Percentiles rank a stretch among this genome's conserved stretches.
Evolutionary conservation across 2,888 invertebrate species (phyloP).

Genomic region (Melinaea marsaeus): DNA sequence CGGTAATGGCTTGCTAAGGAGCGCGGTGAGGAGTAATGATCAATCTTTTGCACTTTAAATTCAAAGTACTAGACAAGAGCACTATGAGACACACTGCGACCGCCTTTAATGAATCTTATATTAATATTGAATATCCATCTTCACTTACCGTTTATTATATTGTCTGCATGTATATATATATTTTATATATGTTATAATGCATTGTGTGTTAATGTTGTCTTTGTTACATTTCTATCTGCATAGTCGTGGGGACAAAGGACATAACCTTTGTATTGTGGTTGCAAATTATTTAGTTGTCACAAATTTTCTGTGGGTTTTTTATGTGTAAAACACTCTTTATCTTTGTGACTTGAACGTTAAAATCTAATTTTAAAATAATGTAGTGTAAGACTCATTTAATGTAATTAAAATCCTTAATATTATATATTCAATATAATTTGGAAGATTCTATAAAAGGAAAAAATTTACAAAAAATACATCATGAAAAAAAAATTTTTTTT

Average conservation of each 20-base stretch:
- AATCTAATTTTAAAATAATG: not conserved
- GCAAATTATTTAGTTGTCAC: slow-evolving; percentile 20
- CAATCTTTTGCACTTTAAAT: slow-evolving; percentile 31
- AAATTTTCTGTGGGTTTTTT: too few species aligned
- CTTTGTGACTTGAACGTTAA: not conserved
- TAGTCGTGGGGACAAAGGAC: slow-evolving; percentile 25
- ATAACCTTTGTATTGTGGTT: not conserved
- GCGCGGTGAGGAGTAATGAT: slow-evolving; percentile 36
- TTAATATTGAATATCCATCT: not conserved
- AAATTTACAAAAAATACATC: too few species aligned
- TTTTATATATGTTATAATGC: not conserved
- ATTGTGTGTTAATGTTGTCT: slow-evolving; percentile 15
- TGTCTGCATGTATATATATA: not conserved
- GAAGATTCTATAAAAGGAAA: slow-evolving; percentile 1
- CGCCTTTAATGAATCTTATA: not conserved
- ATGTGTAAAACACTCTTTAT: too few species aligned
- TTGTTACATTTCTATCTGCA: slow-evolving; percentile 22
- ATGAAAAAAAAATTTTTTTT: too few species aligned
- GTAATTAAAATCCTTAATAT: too few species aligned
- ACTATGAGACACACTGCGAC: slow-evolving; percentile 24
- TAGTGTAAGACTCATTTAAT: too few species aligned
- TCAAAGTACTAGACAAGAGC: slow-evolving; percentile 31
- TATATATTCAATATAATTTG: not conserved
- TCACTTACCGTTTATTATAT: not conserved
- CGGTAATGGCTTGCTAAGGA: slow-evolving; percentile 31